Conservation (phyloP, 2,888 invertebrate species). For the Hirtodrosophila trivittata region DNA sequence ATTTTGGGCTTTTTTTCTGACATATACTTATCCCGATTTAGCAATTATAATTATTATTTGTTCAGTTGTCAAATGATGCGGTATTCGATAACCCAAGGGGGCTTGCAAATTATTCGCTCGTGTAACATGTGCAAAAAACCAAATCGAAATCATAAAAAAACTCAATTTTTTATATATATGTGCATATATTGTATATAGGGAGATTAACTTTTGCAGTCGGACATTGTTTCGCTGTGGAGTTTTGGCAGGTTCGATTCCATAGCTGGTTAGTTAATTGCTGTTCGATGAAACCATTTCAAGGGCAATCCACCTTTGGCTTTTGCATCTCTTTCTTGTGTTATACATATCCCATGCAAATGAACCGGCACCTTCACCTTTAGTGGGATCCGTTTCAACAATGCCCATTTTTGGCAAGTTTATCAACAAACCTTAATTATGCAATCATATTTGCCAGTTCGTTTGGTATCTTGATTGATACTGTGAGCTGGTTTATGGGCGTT, state of each 20-base stretch:
- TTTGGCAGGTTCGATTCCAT: slow-evolving; percentile 38
- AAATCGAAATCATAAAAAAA: slow-evolving; percentile 14
- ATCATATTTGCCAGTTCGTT: slow-evolving; percentile 33
- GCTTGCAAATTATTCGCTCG: slow-evolving; percentile 24
- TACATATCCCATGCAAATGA: slow-evolving; percentile 67
- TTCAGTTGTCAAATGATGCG: slow-evolving; percentile 29
- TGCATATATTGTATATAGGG: slow-evolving; percentile 3
- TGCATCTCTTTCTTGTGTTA: slow-evolving; percentile 43
- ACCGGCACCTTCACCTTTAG: slow-evolving; percentile 62
- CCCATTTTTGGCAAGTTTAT: slow-evolving; percentile 64
- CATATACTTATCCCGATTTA: slow-evolving; percentile 30
- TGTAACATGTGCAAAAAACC: slow-evolving; percentile 44
- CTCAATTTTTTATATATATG: slow-evolving; percentile 1
- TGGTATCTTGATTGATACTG: slow-evolving; percentile 24
- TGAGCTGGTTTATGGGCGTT: slow-evolving; percentile 26
- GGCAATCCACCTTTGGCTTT: slow-evolving; percentile 59
- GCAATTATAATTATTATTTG: slow-evolving; percentile 42
- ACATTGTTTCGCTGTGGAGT: slow-evolving; percentile 42
- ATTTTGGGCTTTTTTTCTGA: slow-evolving; percentile 4
- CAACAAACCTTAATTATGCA: slow-evolving; percentile 46
- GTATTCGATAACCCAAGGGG: slow-evolving; percentile 12
- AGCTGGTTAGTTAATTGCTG: slow-evolving; percentile 63
- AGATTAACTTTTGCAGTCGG: slow-evolving; percentile 23
- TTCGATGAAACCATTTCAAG: slow-evolving; percentile 71
- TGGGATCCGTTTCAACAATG: slow-evolving; percentile 57